Evolutionary conservation across 2,797 vertebrate species (phyloP), one percentile per base, ranked within the genome.

Genomic region (Malacoctenus gilli): DNA sequence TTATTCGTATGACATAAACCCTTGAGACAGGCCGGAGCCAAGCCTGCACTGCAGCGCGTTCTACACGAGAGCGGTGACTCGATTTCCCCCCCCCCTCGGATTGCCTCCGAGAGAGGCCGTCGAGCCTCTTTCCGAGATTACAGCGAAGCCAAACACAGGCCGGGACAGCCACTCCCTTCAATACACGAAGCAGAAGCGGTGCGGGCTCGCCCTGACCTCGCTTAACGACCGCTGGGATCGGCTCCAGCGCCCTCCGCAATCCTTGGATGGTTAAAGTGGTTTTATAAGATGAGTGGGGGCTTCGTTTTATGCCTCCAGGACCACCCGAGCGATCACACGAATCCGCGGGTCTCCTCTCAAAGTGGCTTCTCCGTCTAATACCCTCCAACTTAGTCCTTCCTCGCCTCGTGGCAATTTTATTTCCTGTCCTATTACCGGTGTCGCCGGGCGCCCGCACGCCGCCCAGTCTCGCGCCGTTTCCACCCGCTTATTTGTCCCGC

Each of bases 351-450:
- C n/a, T n/a, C 42, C 64, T 74, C 64, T 61, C 70, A 61, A 83
- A 80, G 77, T 79, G 72, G 70, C 72, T 77, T 85, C 79, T 36
- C 59, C 53, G 41, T n/a, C 77, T 50, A 77, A 75, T 64, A 72
- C 56, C 54, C 59, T 75, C 68, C 70, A 68, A 65, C 48, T 75
- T 65, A 59, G 51, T 77, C 40, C 68, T 48, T 25, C 36, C 54
- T 3, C 16, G 40, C 68, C 59, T 62, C 54, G 21, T 40, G 36
- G 68, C 66, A 60, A 59, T 56, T 69, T 71, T 23, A 75, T 66
- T 77, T 66, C 53, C 69, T 42, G 40, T 66, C 53, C 49, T 68
- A 56, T 79, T 66, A 71, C 55, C 46, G 62, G 48, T n/a, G 20
- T 50, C 58, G 44, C 28, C 4, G 44, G 3, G 19, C 39, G 54